These are phyloP conservation scores for Xenopus petersii DNA, from an alignment of 2,797 vertebrate species.

Conservation along the genomic window DNA sequence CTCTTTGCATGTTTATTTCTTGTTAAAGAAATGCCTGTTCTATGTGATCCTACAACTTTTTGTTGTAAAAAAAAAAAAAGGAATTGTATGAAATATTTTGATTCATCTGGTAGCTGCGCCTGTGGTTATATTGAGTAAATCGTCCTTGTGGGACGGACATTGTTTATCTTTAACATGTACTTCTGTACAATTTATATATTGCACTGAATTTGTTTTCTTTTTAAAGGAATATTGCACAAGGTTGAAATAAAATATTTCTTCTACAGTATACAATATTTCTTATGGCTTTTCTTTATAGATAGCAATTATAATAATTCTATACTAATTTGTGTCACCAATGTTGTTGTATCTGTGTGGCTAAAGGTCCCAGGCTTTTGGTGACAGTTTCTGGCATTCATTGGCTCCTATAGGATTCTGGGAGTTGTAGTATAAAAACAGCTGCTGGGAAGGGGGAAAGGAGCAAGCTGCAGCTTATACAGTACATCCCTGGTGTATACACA, in stretches of 20 bases:
- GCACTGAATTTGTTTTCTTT: not conserved
- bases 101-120: constrained; percentile 20
- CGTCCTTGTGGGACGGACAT: constrained; percentile 18
- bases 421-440: too few species aligned
- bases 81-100: constrained; percentile 34
- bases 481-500: too few species aligned
- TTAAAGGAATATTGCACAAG: constrained; percentile 24
- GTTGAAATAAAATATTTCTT: constrained; percentile 50
- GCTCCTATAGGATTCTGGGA: too few species aligned
- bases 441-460: too few species aligned
- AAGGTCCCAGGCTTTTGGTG: too few species aligned
- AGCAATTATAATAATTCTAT: too few species aligned
- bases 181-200: constrained; percentile 8
- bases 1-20: not conserved
- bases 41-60: constrained; percentile 18
- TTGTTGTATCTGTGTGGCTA: too few species aligned
- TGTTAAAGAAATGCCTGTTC: not conserved
- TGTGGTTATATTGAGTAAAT: constrained; percentile 13
- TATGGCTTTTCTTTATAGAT: not conserved
- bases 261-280: not conserved
- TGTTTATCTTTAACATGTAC: constrained; percentile 13
- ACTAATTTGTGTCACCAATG: too few species aligned
- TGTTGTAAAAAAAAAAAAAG: constrained; percentile 22
- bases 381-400: too few species aligned
- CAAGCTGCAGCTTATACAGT: too few species aligned